Percentiles rank a stretch among this genome's conserved stretches.
Evolutionary conservation across 2,888 invertebrate genomes (phyloP).

Genomic region (Oscheius onirici): DNA sequence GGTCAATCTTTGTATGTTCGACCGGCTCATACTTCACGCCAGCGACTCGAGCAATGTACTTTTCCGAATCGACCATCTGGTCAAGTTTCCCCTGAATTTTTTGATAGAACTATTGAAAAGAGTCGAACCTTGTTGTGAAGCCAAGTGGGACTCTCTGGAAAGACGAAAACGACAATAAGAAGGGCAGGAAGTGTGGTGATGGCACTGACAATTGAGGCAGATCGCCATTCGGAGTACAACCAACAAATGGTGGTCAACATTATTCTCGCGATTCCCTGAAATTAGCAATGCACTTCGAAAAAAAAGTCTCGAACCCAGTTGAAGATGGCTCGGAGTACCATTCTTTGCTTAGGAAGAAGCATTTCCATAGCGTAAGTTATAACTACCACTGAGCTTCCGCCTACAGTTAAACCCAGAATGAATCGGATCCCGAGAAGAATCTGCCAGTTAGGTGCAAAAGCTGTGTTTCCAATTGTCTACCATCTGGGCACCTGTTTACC

Average conservation of each 20-base stretch:
- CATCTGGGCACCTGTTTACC: slow-evolving; percentile 33
- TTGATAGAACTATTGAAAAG: neutral
- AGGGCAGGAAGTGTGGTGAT: slow-evolving; percentile 60
- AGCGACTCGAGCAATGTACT: slow-evolving; percentile 61
- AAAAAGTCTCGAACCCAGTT: slow-evolving; percentile 61
- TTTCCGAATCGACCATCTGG: slow-evolving; percentile 63
- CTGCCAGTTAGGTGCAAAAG: slow-evolving; percentile 24
- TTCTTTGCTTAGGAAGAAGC: slow-evolving; percentile 68
- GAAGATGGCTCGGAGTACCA: slow-evolving; percentile 69
- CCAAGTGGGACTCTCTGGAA: slow-evolving; percentile 71
- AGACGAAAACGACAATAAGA: slow-evolving; percentile 65
- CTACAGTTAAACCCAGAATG: slow-evolving; percentile 53
- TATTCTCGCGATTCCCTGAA: slow-evolving; percentile 59
- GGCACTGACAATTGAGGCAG: slow-evolving; percentile 61
- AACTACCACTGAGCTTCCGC: slow-evolving; percentile 67
- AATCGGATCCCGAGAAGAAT: slow-evolving; percentile 32
- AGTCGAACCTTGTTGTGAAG: slow-evolving; percentile 59
- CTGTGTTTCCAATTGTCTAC: neutral
- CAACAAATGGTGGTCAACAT: slow-evolving; percentile 62
- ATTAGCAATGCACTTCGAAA: neutral
- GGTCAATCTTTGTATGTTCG: slow-evolving; percentile 55
- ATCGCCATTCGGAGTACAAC: slow-evolving; percentile 65
- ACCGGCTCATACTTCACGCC: slow-evolving; percentile 62
- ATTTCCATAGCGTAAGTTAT: slow-evolving; percentile 70
- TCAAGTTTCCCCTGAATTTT: slow-evolving; percentile 46